Evolutionary conservation across 2,797 vertebrate species (phyloP).

Genomic region (Anolis apletophallus): DNA sequence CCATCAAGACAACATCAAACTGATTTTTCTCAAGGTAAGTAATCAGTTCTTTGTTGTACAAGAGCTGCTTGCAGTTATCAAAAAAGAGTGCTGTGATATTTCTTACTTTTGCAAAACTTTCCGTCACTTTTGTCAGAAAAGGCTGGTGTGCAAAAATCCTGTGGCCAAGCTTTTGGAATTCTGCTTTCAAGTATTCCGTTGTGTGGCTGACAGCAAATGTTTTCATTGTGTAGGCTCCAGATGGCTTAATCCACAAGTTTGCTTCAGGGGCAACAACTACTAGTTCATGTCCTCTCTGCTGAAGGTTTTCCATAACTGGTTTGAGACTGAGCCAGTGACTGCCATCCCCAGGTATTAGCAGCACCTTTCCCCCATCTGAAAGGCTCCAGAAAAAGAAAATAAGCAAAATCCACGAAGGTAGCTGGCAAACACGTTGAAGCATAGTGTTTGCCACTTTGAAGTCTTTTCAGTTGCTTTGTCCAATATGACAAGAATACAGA

Average conservation of each 20-base stretch:
- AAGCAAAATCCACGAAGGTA: slow-evolving; percentile 13
- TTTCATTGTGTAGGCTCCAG: slow-evolving; percentile 77
- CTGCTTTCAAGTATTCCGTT: slow-evolving; percentile 57
- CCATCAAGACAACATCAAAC: slow-evolving; percentile 72
- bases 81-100: slow-evolving; percentile 56
- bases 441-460: slow-evolving; percentile 21
- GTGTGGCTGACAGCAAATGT: slow-evolving; percentile 77
- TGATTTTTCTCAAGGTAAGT: slow-evolving; percentile 45
- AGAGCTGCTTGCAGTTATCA: slow-evolving; percentile 65
- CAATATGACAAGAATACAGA: fast-evolving
- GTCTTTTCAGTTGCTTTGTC: background rate
- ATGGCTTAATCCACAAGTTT: slow-evolving; percentile 76
- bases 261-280: slow-evolving; percentile 83
- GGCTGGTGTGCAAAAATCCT: slow-evolving; percentile 51
- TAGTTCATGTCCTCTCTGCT: slow-evolving; percentile 82
- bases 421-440: background rate
- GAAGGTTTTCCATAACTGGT: slow-evolving; percentile 77
- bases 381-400: slow-evolving; percentile 40
- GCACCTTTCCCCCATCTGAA: slow-evolving; percentile 71
- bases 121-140: slow-evolving; percentile 49
- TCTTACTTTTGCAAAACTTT: slow-evolving; percentile 49
- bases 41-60: slow-evolving; percentile 62
- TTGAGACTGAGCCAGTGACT: slow-evolving; percentile 88
- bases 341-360: slow-evolving; percentile 86
- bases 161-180: slow-evolving; percentile 51